Evolutionary conservation across 2,797 vertebrate species (phyloP).

Genomic region (Fringilla coelebs): DNA sequence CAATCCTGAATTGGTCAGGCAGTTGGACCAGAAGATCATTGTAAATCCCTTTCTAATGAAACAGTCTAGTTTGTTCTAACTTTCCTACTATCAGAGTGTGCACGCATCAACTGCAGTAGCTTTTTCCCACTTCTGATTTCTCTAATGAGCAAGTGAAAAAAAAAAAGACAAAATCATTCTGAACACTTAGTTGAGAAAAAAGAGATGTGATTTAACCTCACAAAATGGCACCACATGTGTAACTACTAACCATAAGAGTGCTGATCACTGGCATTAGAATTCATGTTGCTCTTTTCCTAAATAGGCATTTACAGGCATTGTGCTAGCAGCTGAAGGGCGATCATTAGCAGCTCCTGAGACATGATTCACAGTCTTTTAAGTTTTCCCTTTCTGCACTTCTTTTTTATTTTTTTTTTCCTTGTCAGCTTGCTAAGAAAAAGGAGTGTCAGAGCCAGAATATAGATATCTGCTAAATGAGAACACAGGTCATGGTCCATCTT

Average conservation of each 20-base stretch:
- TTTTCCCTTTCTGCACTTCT: constrained; percentile 35
- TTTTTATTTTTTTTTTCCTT: not conserved
- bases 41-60: not conserved
- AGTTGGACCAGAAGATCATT: not conserved
- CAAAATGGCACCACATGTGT: not conserved
- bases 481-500: not conserved
- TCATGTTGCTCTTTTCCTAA: constrained; percentile 71
- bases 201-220: constrained; percentile 44
- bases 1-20: not conserved
- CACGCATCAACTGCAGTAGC: not conserved
- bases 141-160: not conserved
- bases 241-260: constrained; percentile 59
- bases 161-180: not conserved
- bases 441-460: constrained; percentile 15
- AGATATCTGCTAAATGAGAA: not conserved
- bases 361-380: constrained; percentile 60
- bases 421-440: constrained; percentile 52
- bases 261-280: constrained; percentile 51
- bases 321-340: constrained; percentile 68
- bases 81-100: not conserved
- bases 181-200: not conserved
- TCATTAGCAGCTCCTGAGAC: constrained; percentile 67
- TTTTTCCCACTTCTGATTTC: not conserved
- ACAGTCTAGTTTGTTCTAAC: not conserved
- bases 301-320: constrained; percentile 71